Conservation (phyloP, 2,888 invertebrate species). For the Mechanitis messenoides region DNA sequence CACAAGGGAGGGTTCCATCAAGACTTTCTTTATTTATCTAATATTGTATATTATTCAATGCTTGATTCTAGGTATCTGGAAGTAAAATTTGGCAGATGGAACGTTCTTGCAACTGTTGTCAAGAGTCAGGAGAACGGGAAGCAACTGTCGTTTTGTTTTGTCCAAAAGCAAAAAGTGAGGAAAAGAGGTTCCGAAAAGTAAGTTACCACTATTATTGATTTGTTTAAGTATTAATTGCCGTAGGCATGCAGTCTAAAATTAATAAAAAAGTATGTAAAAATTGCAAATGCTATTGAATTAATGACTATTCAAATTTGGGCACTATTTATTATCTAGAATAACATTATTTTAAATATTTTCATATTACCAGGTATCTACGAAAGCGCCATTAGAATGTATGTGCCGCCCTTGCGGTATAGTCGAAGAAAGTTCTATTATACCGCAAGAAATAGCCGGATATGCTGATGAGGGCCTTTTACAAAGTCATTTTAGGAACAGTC, state of each 20-base stretch:
- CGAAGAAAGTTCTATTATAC: slow-evolving; percentile 90
- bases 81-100: slow-evolving; percentile 98
- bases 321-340: background rate
- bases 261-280: too few relatives aligned
- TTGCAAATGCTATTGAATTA: too few relatives aligned
- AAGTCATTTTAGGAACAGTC: slow-evolving; percentile 85
- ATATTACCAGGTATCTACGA: slow-evolving; percentile 84
- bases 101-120: slow-evolving; percentile 95
- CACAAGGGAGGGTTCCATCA: too few relatives aligned
- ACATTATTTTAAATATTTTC: slow-evolving; percentile 28
- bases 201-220: slow-evolving; percentile 11
- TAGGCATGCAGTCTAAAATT: too few relatives aligned
- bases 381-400: slow-evolving; percentile 95
- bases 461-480: slow-evolving; percentile 88
- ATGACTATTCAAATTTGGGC: too few relatives aligned
- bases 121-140: slow-evolving; percentile 94
- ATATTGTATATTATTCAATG: too few relatives aligned
- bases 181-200: slow-evolving; percentile 90
- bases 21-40: too few relatives aligned
- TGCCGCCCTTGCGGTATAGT: slow-evolving; percentile 93
- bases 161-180: slow-evolving; percentile 91
- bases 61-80: slow-evolving; percentile 85
- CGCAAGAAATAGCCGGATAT: slow-evolving; percentile 93
- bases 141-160: slow-evolving; percentile 92
- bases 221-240: slow-evolving; percentile 17